Percentiles rank a stretch among this genome's conserved stretches.
phyloP scores from a whole-genome alignment of 2,113 vertebrate genomes.

The Falco punctatus region DNA sequence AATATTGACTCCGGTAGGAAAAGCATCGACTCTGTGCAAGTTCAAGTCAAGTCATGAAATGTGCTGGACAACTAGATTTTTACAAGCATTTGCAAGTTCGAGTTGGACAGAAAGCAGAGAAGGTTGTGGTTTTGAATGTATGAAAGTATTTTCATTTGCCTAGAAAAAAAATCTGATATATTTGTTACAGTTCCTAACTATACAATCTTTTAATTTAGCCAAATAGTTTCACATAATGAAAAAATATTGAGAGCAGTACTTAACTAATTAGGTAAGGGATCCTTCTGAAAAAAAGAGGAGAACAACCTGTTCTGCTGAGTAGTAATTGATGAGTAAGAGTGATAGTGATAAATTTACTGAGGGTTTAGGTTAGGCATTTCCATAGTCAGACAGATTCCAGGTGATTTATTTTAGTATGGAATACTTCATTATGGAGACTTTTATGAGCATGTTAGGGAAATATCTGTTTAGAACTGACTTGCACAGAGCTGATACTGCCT shows the following conservation, averaged over 20 bases:
- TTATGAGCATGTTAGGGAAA: not conserved
- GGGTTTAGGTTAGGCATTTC: not conserved
- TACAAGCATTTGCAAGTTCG: not conserved
- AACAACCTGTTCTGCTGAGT: not conserved
- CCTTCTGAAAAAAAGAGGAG: not conserved
- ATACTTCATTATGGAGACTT: not conserved
- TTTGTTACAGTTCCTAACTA: not conserved
- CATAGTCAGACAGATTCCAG: not conserved
- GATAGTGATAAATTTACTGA: not conserved
- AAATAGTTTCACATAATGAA: not conserved
- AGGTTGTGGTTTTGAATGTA: not conserved
- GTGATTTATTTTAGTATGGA: not conserved
- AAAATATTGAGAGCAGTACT: not conserved
- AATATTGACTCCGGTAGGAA: not conserved
- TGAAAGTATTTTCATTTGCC: not conserved
- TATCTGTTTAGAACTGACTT: not conserved
- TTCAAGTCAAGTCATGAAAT: not conserved
- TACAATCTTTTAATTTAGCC: not conserved
- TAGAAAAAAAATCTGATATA: not conserved
- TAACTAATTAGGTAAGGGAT: too few relatives aligned
- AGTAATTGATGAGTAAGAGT: not conserved
- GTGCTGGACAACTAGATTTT: not conserved
- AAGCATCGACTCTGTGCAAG: not conserved
- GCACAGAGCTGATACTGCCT: fast-evolving
- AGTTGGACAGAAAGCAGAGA: not conserved